phyloP scores from a whole-genome alignment of 2,797 vertebrate species.

The Thripadectes ignobilis region DNA sequence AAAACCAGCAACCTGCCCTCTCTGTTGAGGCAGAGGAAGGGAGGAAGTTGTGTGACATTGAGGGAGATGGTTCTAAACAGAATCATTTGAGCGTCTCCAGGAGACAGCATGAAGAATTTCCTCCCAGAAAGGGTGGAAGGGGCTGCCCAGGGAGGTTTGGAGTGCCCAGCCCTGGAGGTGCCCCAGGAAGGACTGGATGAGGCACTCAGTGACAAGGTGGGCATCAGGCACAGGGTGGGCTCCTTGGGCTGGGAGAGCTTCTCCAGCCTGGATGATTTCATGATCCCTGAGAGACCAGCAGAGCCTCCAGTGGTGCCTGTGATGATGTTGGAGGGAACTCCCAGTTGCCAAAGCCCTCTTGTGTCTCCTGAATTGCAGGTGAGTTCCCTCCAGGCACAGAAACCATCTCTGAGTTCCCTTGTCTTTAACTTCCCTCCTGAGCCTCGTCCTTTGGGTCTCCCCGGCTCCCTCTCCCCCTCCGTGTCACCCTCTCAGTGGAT shows the following conservation, averaged over 20 bases:
- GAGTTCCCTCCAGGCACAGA: neutral
- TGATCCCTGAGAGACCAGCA: neutral
- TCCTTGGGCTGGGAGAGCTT: neutral
- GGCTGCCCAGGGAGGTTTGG: neutral
- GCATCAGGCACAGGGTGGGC: neutral
- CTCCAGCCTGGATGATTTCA: neutral
- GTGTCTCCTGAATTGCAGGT: neutral
- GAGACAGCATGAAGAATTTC: neutral
- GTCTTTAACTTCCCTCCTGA: neutral
- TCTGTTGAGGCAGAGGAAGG: neutral
- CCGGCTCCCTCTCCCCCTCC: neutral
- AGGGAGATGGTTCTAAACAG: neutral
- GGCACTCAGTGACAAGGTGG: neutral
- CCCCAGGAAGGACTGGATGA: neutral
- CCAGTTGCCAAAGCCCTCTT: neutral
- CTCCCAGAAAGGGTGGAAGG: neutral
- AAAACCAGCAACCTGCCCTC: neutral
- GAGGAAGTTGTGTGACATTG: neutral
- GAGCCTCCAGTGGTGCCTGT: neutral
- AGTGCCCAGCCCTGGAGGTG: neutral
- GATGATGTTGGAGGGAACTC: neutral
- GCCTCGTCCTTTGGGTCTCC: neutral
- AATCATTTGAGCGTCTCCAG: neutral
- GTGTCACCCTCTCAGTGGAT: neutral
- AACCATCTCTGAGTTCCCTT: neutral